Base-by-base conservation (phyloP, 2,113 vertebrate species). In the Peromyscus maniculatus region DNA sequence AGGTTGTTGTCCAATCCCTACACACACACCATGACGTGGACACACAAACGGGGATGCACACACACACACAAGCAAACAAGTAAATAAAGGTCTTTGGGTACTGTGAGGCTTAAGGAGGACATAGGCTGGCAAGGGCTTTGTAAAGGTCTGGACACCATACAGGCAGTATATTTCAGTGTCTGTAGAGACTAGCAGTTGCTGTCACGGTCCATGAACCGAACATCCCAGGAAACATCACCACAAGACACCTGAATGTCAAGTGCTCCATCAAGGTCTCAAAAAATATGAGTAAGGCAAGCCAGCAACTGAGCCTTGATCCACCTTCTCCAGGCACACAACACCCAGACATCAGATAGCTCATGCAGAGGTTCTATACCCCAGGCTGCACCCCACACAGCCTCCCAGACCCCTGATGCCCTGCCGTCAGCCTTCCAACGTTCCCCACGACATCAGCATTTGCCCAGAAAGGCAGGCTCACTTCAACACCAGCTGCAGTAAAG, bases 31-130 rank as follows among this genome's bases (percentile, higher is more conserved):
- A 75, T 26, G 21, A 39, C 39, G 36, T 19, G 16, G 33, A 80
- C 15, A 21, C 4, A 55, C 52, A 57, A 7, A 49, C 9, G 8
- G 62, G 62, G 24, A 64, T 49, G 46, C 4, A 49, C 16, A 80
- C 55, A 82, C 28, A 59, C 8, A 80, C 6, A 82, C 17, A 78
- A 0, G 16, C 3, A 36, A 0, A 36, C 12, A 80, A 33, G 36
- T 1, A n/a, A 33, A 21, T 17, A 24, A 21, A 43, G 6, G 43
- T 43, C 4, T 0, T 4, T 36, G 84, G 72, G 33, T 26, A 52
- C 67, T 62, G 43, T 26, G 49, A 86, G 79, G 79, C 92, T 39
- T 89, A 26, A 66, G 77, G 93, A 91, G 72, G 62, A 78, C 80
- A 52, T 33, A 5, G 66, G 52, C n/a, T 36, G 64, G 33, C 31